Base-by-base conservation (phyloP, 2,888 invertebrate genomes). In the Rosalia funebris region DNA sequence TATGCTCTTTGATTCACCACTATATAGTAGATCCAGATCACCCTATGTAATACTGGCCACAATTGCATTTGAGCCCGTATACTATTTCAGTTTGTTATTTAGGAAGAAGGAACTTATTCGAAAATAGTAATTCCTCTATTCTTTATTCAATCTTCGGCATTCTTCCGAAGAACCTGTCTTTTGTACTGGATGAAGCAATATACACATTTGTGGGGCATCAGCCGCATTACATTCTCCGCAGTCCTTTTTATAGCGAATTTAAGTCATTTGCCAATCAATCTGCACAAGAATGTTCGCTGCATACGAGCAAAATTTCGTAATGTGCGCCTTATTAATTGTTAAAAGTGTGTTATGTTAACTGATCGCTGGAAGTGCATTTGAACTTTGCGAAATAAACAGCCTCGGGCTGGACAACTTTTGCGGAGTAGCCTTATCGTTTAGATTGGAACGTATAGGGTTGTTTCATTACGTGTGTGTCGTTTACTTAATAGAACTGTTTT, bases 381-480 rank as follows among this genome's bases (percentile, higher is more conserved):
- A 42, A 42, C 42, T 42, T 42, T 42, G 42, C 42, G 42, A 42
- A 42, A 42, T 42, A 42, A 42, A 17, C 19, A 19, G 19, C 42
- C 42, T 19, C 42, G 19, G 19, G 42, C 42, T 42, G 19, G 11
- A 19, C 42, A 42, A 42, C 42, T 42, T 42, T 42, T 42, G 42
- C 12, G 12, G 42, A 17, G 1, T 20, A 42, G 4, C 39, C 4
- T 2, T 39, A 4, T 16, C 14, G 39, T 16, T 39, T 16, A 10
- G 10, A 16, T 12, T 16, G 4, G 10, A 12, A 1, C 16, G 15
- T 39, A 16, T 15, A 16, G 39, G 15, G 39, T 25, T 5, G 25
- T 3, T 3, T 25, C 7, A 7, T 25, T 7, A 7, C 25, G 25
- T 25, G 7, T 25, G n/a, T n/a, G n/a, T n/a, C n/a, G n/a, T n/a